A percentile compares a stretch with the other conserved stretches of the same genome.
These are phyloP conservation scores for Falco biarmicus DNA, from an alignment of 2,797 vertebrate genomes.

Conservation along the genomic window DNA sequence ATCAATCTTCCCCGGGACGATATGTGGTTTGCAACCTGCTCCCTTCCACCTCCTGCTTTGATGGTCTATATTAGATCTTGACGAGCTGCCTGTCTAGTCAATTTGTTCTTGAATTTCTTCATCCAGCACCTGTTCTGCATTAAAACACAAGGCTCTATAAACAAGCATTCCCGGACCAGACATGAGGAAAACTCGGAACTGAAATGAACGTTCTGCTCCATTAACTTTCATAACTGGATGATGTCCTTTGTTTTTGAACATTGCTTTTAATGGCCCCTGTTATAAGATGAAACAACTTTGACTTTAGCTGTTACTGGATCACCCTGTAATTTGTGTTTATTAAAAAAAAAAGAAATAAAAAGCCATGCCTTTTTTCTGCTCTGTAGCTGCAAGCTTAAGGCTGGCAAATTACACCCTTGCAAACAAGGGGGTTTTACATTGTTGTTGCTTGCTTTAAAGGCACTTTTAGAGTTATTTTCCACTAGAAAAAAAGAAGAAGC, in stretches of 20 bases:
- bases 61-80: neutral
- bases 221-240: neutral
- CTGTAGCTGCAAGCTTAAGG: neutral
- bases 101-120: neutral
- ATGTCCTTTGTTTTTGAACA: neutral
- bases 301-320: neutral
- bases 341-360: neutral
- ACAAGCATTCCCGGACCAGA: neutral
- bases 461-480: neutral
- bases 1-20: neutral
- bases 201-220: slow-evolving; percentile 14
- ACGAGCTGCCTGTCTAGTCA: neutral
- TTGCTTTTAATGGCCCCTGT: neutral
- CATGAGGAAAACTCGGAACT: neutral
- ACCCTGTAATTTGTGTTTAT: neutral
- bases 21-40: neutral
- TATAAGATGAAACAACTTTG: neutral
- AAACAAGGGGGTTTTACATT: neutral
- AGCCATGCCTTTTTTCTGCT: neutral
- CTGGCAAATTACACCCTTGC: neutral
- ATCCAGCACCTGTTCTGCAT: slow-evolving; percentile 50
- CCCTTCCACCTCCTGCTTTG: neutral
- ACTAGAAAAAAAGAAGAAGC: neutral
- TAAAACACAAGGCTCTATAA: neutral
- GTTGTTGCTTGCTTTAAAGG: neutral